Evolutionary conservation across 37 sponge, comb jelly and placozoan species (phyloP).

Genomic region (Tethya wilhelma): DNA sequence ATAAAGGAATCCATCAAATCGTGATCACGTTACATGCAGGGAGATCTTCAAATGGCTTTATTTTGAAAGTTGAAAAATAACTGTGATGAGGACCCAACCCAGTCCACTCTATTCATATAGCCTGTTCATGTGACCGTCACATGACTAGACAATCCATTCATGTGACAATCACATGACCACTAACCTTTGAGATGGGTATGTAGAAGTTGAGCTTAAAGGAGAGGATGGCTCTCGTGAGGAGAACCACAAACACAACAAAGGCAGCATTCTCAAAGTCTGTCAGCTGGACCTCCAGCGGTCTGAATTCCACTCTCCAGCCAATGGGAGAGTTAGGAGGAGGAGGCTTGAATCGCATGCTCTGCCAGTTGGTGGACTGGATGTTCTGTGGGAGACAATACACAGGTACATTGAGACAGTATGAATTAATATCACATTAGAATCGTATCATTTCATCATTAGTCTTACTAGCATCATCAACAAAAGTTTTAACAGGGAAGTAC

Average conservation of each 20-base stretch:
- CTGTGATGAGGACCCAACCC: too few species aligned
- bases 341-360: slow-evolving; percentile 98
- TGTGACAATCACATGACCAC: not conserved
- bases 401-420: not conserved
- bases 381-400: slow-evolving; percentile 56
- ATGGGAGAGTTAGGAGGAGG: slow-evolving; percentile 93
- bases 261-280: slow-evolving; percentile 99
- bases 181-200: slow-evolving; percentile 92
- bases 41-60: too few species aligned
- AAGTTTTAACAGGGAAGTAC: not conserved
- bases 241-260: slow-evolving; percentile 85
- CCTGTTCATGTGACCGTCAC: too few species aligned
- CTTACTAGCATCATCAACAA: too few species aligned
- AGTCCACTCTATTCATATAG: too few species aligned
- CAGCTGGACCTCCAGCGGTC: slow-evolving; percentile 93
- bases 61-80: too few species aligned
- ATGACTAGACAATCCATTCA: too few species aligned
- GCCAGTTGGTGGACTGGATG: slow-evolving; percentile 98
- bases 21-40: too few species aligned
- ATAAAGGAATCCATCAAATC: too few species aligned
- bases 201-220: slow-evolving; percentile 91
- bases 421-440: too few species aligned
- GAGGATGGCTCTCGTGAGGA: slow-evolving; percentile 89
- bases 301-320: slow-evolving; percentile 99
- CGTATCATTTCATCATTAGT: too few species aligned